Evolutionary conservation across 1,140 invertebrate genomes (phyloP).

Genomic region (Dendrolimus punctatus): DNA sequence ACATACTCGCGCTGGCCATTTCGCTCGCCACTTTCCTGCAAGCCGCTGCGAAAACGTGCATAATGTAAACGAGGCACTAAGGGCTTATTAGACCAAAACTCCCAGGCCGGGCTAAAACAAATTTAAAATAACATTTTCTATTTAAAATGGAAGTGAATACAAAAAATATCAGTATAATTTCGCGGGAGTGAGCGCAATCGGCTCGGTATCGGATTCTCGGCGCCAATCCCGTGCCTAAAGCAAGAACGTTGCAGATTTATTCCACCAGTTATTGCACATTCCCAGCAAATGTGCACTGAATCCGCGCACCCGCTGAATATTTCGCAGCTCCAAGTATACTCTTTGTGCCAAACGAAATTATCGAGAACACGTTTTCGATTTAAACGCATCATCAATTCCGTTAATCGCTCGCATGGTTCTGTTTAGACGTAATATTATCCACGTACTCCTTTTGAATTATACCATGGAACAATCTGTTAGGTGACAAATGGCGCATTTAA

Average conservation of each 20-base stretch:
- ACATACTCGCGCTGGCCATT: too few relatives aligned
- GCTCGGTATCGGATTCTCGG: slow-evolving; percentile 17
- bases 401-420: too few relatives aligned
- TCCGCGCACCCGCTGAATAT: slow-evolving; percentile 14
- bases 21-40: too few relatives aligned
- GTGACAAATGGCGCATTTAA: too few relatives aligned
- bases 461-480: too few relatives aligned
- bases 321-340: slow-evolving; percentile 10
- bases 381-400: background rate
- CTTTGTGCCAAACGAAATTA: slow-evolving; percentile 10
- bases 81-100: too few relatives aligned
- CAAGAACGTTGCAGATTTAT: slow-evolving; percentile 25
- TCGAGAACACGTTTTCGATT: slow-evolving; percentile 4
- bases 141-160: background rate
- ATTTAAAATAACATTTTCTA: background rate
- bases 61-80: too few relatives aligned
- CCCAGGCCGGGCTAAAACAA: too few relatives aligned
- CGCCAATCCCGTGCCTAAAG: slow-evolving; percentile 20
- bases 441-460: too few relatives aligned
- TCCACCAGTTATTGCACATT: slow-evolving; percentile 29
- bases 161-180: slow-evolving; percentile 1
- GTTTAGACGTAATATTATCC: too few relatives aligned
- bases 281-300: slow-evolving; percentile 23
- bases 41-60: too few relatives aligned
- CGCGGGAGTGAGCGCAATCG: background rate